Percentiles rank a stretch among this genome's conserved stretches.
phyloP scores from a whole-genome alignment of 2,113 vertebrate genomes.

The Sinocyclocheilus anshuiensis region DNA sequence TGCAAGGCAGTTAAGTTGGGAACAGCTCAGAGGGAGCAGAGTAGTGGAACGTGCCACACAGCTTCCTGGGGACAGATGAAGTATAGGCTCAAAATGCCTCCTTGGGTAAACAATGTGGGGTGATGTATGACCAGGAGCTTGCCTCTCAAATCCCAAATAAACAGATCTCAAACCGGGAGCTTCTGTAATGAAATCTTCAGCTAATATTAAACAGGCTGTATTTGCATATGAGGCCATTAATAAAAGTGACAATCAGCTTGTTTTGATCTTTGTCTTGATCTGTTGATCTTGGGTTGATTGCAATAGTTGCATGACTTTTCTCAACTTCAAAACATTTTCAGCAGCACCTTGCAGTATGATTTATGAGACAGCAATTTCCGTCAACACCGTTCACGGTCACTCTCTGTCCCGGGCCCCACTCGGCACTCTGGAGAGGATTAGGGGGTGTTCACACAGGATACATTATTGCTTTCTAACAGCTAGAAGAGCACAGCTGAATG shows the following conservation, averaged over 20 bases:
- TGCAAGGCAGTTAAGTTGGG: background rate
- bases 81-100: conserved; percentile 12
- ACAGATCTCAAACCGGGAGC: conserved; percentile 37
- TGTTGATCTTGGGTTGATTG: conserved; percentile 4
- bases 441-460: conserved; percentile 14
- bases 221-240: conserved; percentile 37
- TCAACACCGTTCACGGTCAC: background rate
- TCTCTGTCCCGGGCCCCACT: background rate
- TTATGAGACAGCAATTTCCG: background rate
- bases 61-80: conserved; percentile 1
- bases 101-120: conserved; percentile 42
- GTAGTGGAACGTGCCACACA: conserved; percentile 6
- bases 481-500: background rate
- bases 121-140: conserved; percentile 21
- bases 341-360: background rate
- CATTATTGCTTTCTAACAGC: conserved; percentile 9
- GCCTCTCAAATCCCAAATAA: conserved; percentile 20
- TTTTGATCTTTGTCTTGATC: background rate
- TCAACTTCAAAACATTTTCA: conserved; percentile 11
- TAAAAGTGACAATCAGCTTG: conserved; percentile 15
- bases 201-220: conserved; percentile 33
- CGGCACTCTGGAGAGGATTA: background rate
- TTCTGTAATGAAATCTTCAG: conserved; percentile 30
- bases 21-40: conserved; percentile 7
- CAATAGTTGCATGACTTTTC: background rate